Percentiles rank a stretch among this genome's conserved stretches.
These are phyloP conservation scores for Eudyptes chrysolophus DNA, from an alignment of 2,113 vertebrate species.

Conservation along the genomic window DNA sequence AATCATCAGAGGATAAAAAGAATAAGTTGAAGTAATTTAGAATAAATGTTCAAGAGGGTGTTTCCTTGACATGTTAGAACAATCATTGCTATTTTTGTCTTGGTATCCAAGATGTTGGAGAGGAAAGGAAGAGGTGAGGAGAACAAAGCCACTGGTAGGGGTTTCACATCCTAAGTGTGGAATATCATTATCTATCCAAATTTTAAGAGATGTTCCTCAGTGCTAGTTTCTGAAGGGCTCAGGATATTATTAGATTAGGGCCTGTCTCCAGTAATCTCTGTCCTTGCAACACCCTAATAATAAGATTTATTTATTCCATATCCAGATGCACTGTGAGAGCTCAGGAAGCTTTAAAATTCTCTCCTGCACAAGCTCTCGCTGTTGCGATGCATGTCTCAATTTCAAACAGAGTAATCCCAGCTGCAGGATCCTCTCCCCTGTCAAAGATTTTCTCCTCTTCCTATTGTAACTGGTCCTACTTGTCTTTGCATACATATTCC, in stretches of 20 bases:
- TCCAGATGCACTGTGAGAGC: neutral
- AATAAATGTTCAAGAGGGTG: neutral
- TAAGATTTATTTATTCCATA: neutral
- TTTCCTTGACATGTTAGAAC: neutral
- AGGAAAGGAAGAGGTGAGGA: neutral
- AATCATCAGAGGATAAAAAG: neutral
- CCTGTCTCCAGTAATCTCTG: neutral
- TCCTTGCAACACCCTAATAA: neutral
- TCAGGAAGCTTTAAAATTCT: neutral
- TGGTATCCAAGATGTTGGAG: neutral
- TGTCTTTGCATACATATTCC: neutral
- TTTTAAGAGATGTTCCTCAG: neutral
- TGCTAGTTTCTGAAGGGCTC: neutral
- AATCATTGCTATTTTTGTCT: neutral
- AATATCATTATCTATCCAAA: neutral
- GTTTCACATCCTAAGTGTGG: neutral
- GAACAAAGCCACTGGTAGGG: neutral
- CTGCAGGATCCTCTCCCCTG: neutral
- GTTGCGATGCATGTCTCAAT: neutral
- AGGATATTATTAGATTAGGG: neutral
- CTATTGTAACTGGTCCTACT: neutral
- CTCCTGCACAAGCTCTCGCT: neutral
- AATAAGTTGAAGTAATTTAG: neutral
- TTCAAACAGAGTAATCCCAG: neutral
- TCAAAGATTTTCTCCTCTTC: neutral